Percentiles rank a stretch among this genome's conserved stretches.
Evolutionary conservation across 1,140 invertebrate genomes (phyloP).

Genomic region (Microplitis demolitor): DNA sequence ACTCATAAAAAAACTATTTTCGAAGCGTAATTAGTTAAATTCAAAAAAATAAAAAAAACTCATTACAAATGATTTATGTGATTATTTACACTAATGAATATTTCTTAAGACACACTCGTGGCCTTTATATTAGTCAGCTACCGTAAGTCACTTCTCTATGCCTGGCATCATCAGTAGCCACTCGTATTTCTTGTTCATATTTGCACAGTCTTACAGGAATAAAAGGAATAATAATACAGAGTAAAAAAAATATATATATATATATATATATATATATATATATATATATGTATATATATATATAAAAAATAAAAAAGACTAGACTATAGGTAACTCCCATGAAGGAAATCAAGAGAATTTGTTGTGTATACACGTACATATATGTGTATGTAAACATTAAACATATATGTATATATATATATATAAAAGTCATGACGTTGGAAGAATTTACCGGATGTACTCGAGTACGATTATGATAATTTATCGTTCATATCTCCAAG

Average conservation of each 20-base stretch:
- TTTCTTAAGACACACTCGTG: no score
- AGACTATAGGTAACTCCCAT: background rate
- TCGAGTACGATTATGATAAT: conserved; percentile 22
- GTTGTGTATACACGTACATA: background rate
- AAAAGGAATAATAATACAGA: no score
- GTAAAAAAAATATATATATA: no score
- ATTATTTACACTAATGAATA: no score
- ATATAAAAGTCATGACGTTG: background rate
- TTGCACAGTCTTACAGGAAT: background rate
- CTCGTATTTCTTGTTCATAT: background rate
- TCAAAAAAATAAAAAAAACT: no score
- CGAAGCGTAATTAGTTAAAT: no score
- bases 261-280: no score
- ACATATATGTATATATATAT: background rate
- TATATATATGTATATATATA: no score
- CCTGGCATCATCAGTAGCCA: background rate
- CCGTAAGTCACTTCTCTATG: no score
- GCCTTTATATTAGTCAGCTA: no score
- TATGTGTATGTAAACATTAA: background rate
- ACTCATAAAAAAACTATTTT: no score
- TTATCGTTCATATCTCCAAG: conserved; percentile 10
- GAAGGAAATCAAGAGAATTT: background rate
- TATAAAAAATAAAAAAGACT: background rate
- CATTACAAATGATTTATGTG: no score
- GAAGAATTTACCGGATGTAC: conserved; percentile 7